Percentiles rank a stretch among this genome's conserved stretches.
Conservation (phyloP, 2,888 invertebrate species). For the Thumatha senex region DNA sequence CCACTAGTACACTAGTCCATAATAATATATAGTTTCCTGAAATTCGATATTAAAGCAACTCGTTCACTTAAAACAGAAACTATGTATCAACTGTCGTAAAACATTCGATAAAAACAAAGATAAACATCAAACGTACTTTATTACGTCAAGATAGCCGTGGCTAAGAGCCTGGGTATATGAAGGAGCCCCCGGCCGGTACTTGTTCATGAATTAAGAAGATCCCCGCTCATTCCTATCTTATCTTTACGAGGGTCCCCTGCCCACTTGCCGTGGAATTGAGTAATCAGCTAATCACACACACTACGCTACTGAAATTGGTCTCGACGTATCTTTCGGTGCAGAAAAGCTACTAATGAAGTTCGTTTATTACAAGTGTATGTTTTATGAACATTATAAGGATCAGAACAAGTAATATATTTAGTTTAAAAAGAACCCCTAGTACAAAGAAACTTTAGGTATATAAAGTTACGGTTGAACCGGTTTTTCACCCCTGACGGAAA, state of each 20-base stretch:
- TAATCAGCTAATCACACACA: conserved; percentile 74
- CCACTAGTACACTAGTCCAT: too few species aligned
- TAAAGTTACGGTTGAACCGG: too few species aligned
- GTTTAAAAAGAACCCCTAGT: too few species aligned
- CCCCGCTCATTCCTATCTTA: conserved; percentile 67
- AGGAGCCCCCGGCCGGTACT: conserved; percentile 51
- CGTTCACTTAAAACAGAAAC: conserved; percentile 22
- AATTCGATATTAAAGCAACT: background rate
- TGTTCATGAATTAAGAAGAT: conserved; percentile 71
- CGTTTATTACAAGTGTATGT: too few species aligned
- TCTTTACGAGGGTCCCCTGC: conserved; percentile 73
- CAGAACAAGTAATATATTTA: too few species aligned
- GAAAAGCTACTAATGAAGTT: conserved; percentile 20
- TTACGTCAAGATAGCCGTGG: conserved; percentile 46
- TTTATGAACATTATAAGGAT: too few species aligned
- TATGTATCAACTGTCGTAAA: conserved; percentile 9
- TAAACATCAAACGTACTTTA: conserved; percentile 51
- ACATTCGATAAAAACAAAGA: conserved; percentile 43
- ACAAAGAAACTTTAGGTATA: too few species aligned
- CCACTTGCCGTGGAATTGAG: conserved; percentile 74
- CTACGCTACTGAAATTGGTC: conserved; percentile 54
- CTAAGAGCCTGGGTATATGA: conserved; percentile 42
- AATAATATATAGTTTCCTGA: background rate
- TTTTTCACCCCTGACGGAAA: too few species aligned
- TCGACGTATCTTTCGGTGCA: conserved; percentile 10